A percentile compares a stretch with the other conserved stretches of the same genome.
These are phyloP conservation scores for Contarinia nasturtii DNA, from an alignment of 1,140 invertebrate species.

Conservation along the genomic window DNA sequence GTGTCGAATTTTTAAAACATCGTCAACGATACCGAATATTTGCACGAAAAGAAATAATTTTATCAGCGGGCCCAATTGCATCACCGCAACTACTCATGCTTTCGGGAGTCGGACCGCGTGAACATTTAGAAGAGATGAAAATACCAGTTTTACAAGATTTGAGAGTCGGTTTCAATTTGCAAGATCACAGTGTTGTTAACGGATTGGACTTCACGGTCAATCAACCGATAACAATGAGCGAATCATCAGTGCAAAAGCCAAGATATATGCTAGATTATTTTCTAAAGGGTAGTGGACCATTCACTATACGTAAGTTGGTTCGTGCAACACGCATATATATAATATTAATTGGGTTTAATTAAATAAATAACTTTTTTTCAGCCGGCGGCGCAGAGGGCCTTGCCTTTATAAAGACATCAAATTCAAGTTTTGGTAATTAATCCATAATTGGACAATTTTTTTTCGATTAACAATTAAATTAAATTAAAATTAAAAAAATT, in stretches of 20 bases:
- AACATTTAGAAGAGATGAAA: slow-evolving; percentile 35
- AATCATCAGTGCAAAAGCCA: slow-evolving; percentile 23
- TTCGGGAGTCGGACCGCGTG: slow-evolving; percentile 58
- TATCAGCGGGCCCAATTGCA: slow-evolving; percentile 51
- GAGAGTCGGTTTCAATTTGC: slow-evolving; percentile 61
- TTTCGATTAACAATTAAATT: neutral
- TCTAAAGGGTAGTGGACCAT: slow-evolving; percentile 34
- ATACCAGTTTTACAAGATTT: slow-evolving; percentile 40
- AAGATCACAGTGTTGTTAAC: slow-evolving; percentile 54
- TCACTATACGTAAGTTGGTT: slow-evolving; percentile 30
- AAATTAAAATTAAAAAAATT: neutral
- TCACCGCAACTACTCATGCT: slow-evolving; percentile 64
- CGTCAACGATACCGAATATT: slow-evolving; percentile 34
- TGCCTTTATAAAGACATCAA: slow-evolving; percentile 42
- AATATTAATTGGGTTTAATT: too few species aligned
- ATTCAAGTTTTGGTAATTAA: slow-evolving; percentile 12
- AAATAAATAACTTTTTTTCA: too few species aligned
- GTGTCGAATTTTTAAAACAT: slow-evolving; percentile 31
- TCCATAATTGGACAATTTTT: too few species aligned
- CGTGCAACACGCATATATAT: too few species aligned
- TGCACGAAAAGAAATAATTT: slow-evolving; percentile 56
- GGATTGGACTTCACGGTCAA: slow-evolving; percentile 48
- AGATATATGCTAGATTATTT: slow-evolving; percentile 34
- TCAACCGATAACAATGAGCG: slow-evolving; percentile 32
- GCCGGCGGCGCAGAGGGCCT: slow-evolving; percentile 49